These are phyloP conservation scores for Pyrrhosoma nymphula DNA, from an alignment of 2,888 invertebrate genomes.

Conservation along the genomic window DNA sequence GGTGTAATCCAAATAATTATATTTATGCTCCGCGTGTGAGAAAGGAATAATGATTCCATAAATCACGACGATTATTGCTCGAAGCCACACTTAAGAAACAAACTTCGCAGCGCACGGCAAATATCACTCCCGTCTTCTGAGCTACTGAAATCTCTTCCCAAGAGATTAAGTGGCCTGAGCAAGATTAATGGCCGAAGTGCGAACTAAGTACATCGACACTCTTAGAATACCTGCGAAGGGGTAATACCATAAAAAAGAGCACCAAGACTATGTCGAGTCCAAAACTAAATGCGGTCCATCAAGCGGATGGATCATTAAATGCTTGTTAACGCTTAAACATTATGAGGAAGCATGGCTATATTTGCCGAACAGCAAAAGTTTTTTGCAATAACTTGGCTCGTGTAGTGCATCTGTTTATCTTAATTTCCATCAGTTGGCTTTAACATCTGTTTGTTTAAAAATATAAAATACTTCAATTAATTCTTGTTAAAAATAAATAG, in stretches of 20 bases:
- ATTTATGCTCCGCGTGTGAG: slow-evolving; percentile 29
- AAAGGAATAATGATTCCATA: slow-evolving; percentile 19
- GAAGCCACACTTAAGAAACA: neutral
- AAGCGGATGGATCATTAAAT: neutral
- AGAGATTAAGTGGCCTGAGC: slow-evolving; percentile 4
- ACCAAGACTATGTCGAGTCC: neutral
- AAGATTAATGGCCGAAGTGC: slow-evolving; percentile 1
- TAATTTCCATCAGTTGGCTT: too few species aligned
- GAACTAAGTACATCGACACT: slow-evolving; percentile 10
- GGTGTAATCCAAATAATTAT: slow-evolving; percentile 51
- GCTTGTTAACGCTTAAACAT: too few species aligned
- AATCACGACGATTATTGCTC: slow-evolving; percentile 56
- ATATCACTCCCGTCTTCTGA: slow-evolving; percentile 2
- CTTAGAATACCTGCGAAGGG: neutral
- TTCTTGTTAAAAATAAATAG: too few species aligned
- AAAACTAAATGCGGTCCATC: neutral
- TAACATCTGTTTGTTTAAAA: too few species aligned
- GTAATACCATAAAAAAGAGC: neutral
- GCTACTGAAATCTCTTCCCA: slow-evolving; percentile 28
- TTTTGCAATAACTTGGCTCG: too few species aligned
- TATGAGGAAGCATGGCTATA: too few species aligned
- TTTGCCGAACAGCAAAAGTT: too few species aligned
- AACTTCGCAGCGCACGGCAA: slow-evolving; percentile 34
- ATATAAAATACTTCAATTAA: too few species aligned
- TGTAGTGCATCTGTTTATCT: too few species aligned